phyloP scores from a whole-genome alignment of 2,113 vertebrate genomes.

The Percina caprodes region DNA sequence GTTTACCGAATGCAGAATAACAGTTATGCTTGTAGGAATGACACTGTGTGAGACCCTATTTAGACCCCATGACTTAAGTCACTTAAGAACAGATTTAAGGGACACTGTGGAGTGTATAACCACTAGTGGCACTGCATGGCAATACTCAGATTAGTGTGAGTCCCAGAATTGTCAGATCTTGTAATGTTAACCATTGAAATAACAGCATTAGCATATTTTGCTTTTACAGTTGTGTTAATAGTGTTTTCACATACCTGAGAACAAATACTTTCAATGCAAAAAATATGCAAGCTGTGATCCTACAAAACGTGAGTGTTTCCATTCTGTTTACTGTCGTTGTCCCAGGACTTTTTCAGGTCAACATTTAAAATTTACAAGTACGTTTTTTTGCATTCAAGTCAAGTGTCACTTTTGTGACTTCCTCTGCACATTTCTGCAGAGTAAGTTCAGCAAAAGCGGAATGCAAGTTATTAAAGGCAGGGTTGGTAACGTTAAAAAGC shows the following conservation, averaged over 20 bases:
- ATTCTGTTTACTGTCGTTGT: not conserved
- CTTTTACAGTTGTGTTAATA: not conserved
- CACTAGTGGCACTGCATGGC: not conserved
- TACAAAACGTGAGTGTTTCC: not conserved
- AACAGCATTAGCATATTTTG: too few relatives aligned
- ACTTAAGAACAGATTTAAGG: not conserved
- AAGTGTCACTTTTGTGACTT: not conserved
- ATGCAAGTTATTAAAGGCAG: too few relatives aligned
- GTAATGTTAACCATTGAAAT: not conserved
- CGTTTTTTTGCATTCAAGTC: not conserved
- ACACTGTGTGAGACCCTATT: not conserved
- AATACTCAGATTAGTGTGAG: not conserved
- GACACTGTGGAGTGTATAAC: not conserved
- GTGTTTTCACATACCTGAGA: not conserved
- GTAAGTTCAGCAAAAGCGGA: not conserved
- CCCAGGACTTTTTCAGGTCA: not conserved
- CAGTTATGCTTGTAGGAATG: not conserved
- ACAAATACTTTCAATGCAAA: not conserved
- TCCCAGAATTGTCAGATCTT: not conserved
- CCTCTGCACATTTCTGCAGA: not conserved
- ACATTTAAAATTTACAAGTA: not conserved
- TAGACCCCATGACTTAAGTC: not conserved
- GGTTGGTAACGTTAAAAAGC: too few relatives aligned
- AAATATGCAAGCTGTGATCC: not conserved
- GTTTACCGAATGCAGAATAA: constrained; percentile 27